Evolutionary conservation across 2,113 vertebrate species (phyloP).

Genomic region (Myotis davidii): DNA sequence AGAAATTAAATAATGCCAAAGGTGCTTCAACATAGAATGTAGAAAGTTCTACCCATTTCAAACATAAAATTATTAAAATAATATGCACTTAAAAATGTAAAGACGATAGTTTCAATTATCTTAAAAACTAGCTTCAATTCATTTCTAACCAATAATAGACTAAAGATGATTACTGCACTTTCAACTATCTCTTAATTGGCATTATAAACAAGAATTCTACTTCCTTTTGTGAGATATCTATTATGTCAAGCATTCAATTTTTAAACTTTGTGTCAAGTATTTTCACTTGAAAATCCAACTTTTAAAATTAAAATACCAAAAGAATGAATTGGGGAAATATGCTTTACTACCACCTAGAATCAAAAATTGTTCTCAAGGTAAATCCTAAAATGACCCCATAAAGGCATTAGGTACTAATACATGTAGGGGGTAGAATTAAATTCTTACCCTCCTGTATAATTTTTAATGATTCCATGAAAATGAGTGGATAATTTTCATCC

Average conservation of each 20-base stretch:
- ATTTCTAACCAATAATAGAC: neutral
- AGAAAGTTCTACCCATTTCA: neutral
- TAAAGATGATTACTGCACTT: neutral
- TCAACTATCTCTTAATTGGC: neutral
- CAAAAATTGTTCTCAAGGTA: neutral
- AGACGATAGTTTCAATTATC: neutral
- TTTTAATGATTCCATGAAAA: neutral
- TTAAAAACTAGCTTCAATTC: neutral
- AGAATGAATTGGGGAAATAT: neutral
- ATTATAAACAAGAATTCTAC: neutral
- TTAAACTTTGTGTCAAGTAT: neutral
- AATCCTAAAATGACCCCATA: neutral
- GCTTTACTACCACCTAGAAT: neutral
- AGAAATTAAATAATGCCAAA: neutral
- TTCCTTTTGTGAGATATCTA: neutral
- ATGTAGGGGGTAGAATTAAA: neutral
- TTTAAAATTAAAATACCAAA: conserved; percentile 32
- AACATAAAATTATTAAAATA: neutral
- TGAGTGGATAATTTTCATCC: neutral
- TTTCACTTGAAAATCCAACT: neutral
- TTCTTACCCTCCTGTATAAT: neutral
- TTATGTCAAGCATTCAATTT: neutral
- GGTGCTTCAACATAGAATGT: neutral
- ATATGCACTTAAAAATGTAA: neutral
- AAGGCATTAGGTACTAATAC: neutral